Evolutionary conservation across 2,113 vertebrate species (phyloP), one percentile per base, ranked within the genome.

Genomic region (Lagopus muta): DNA sequence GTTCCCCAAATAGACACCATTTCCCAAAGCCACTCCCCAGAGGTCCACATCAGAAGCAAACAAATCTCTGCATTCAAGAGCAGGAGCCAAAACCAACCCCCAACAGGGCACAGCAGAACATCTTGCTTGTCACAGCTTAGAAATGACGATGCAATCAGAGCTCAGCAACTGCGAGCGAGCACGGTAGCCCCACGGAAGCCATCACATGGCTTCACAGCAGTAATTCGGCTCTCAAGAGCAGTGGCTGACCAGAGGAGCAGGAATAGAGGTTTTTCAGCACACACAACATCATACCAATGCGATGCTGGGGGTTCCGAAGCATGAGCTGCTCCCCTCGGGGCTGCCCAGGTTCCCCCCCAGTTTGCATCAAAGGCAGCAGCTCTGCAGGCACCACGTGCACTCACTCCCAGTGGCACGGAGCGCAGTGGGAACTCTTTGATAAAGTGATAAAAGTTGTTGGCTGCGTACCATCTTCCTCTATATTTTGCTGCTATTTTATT

Each of bases 371-470:
- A 72, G 54, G 28, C 62, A 72, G 43, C 38, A 69, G 62, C 40
- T 79, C 25, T 42, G 32, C 0, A 1, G 3, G 3, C 13, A 60
- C 11, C 6, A 1, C 0, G 1, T 13, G 38, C 19, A 21, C 47
- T 2, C 34, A 14, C 36, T 38, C 34, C 10, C 14, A 80, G 43
- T 5, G 10, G 20, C 1, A 1, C 0, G 43, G 24, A 74, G 21
- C 75, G 38, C 45, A 7, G 43, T 2, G 27, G n/a, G 67, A 70
- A 61, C 61, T 5, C 69, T 62, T 48, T 30, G 15, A 12, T 24
- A 4, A 64, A 72, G 58, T 69, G 47, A 65, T 48, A 30, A 54
- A n/a, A 11, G 74, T 69, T 3, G 19, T 40, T 57, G 20, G 40
- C 62, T 72, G 19, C 48, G 60, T 48, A 45, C 40, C 28, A 20